A percentile compares a stretch with the other conserved stretches of the same genome.
These are phyloP conservation scores for Oxygymnocypris stewartii DNA, from an alignment of 2,113 vertebrate genomes.

Conservation along the genomic window DNA sequence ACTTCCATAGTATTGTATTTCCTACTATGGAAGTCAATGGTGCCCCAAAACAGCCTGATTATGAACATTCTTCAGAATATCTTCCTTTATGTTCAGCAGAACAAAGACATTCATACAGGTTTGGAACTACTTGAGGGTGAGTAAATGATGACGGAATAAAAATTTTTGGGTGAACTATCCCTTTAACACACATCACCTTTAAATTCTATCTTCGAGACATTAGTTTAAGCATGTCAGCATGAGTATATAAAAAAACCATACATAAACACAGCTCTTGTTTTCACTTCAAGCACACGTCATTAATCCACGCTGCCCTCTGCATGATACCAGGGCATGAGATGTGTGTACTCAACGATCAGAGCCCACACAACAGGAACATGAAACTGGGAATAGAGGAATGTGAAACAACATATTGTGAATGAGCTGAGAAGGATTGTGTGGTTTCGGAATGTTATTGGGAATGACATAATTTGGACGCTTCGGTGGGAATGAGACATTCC, in stretches of 20 bases:
- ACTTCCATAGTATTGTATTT: too few relatives aligned
- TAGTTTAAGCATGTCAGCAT: neutral
- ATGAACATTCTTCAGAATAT: too few relatives aligned
- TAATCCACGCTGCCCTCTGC: neutral
- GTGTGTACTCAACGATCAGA: neutral
- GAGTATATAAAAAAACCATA: neutral
- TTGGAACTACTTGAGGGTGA: too few relatives aligned
- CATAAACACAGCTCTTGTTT: neutral
- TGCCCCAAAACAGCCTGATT: too few relatives aligned
- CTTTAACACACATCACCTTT: neutral
- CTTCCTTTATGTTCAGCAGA: too few relatives aligned
- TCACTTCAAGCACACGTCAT: conserved; percentile 26
- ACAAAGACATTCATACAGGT: too few relatives aligned
- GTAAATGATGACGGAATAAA: too few relatives aligned
- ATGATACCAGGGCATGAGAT: neutral
- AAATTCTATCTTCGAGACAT: neutral
- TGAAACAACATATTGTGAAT: conserved; percentile 7
- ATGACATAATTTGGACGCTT: conserved; percentile 22
- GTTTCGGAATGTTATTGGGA: conserved; percentile 36
- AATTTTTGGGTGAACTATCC: too few relatives aligned
- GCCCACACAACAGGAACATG: neutral
- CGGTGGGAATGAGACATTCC: conserved; percentile 15
- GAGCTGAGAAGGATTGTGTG: conserved; percentile 8
- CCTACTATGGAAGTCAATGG: too few relatives aligned
- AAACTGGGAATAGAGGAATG: conserved; percentile 17